Base-by-base conservation (phyloP, 2,888 invertebrate genomes). In the Athalia cordata region DNA sequence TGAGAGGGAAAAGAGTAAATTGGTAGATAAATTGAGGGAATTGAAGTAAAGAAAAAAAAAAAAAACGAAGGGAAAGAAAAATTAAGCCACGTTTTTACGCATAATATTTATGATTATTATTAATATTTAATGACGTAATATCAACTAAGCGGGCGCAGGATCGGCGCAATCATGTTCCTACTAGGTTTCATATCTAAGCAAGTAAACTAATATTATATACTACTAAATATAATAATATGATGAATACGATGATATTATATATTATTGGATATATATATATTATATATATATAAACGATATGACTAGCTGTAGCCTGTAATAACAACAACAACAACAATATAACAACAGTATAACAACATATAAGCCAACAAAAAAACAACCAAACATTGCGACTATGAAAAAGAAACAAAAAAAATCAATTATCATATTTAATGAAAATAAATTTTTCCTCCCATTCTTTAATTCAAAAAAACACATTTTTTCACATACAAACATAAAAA, bases 101-200 rank as follows among this genome's bases (percentile, higher is more conserved):
- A 8, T 55, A 8, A n/a, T 55, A 55, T 55, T 55, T 62, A 59
- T 29, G 29, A 29, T 29, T 29, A 29, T 29, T 29, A 29, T 29
- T 29, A 29, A 29, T 29, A 29, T 29, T 29, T 29, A 29, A 29
- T 29, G 29, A 29, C 29, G 29, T 29, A 29, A 29, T 29, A 29
- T 29, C 62, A 75, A 62, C 75, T 43, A 62, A 62, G 75, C 75
- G 75, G 75, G 75, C 50, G 62, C 62, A 75, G 75, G 75, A 75
- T 50, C 88, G 89, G 89, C 89, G 89, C 88, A 89, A 89, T 89
- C 89, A 89, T 89, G 90, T 90, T 90, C 90, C 90, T 90, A 90
- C 88, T 90, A 90, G 90, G 89, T 90, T 90, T 90, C 90, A 90
- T 90, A 90, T 90, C 90, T 90, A 89, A 89, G 89, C 89, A 89